These are phyloP conservation scores for Apaloderma vittatum DNA, from an alignment of 2,113 vertebrate species.

Conservation along the genomic window DNA sequence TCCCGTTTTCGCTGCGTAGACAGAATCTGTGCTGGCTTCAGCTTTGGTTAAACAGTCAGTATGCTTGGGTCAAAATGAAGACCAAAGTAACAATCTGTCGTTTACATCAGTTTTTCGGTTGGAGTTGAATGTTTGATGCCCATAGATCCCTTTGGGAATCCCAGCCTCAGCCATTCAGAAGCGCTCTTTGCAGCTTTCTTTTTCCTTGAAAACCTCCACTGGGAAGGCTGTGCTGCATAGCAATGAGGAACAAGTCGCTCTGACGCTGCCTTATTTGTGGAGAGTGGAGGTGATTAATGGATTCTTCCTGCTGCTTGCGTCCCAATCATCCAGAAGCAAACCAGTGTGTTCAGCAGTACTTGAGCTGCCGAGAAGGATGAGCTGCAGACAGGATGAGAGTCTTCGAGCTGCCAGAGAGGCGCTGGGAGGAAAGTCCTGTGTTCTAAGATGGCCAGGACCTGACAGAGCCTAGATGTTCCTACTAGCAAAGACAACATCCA, in stretches of 20 bases:
- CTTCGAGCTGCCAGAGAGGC: not conserved
- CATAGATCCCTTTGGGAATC: not conserved
- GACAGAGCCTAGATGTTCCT: not conserved
- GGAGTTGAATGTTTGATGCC: not conserved
- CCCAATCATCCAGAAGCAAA: not conserved
- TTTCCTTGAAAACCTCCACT: not conserved
- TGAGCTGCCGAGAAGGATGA: rapidly evolving
- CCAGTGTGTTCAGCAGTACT: rapidly evolving
- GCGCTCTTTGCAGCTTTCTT: not conserved
- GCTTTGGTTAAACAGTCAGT: not conserved
- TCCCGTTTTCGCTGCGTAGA: not conserved
- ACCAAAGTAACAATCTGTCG: not conserved
- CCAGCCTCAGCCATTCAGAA: not conserved
- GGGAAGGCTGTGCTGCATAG: constrained; percentile 23
- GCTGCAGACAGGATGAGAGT: not conserved
- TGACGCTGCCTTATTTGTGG: not conserved
- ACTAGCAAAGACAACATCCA: not conserved
- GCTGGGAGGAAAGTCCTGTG: not conserved
- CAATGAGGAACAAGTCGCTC: not conserved
- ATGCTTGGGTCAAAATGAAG: not conserved
- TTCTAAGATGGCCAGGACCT: not conserved
- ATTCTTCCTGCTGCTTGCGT: not conserved
- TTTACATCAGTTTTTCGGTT: not conserved
- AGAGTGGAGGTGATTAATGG: not conserved
- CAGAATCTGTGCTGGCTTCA: not conserved